phyloP scores from a whole-genome alignment of 1,140 invertebrate species.

The Procambarus clarkii region DNA sequence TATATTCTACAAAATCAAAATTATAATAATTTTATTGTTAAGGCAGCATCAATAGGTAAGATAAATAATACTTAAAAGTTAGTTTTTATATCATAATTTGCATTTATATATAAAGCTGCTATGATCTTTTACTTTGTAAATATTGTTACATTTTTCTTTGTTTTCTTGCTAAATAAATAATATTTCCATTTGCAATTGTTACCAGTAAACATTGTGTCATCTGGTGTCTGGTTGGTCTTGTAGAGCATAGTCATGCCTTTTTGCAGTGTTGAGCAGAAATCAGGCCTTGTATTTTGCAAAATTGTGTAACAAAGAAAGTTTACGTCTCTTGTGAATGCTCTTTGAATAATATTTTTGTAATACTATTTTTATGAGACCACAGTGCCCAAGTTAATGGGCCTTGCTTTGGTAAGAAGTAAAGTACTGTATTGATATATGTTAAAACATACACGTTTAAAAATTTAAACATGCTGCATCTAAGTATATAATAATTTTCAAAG shows the following conservation, averaged over 20 bases:
- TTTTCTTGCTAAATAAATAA: background rate
- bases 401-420: constrained; percentile 1
- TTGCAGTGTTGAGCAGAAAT: background rate
- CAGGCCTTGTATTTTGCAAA: constrained; percentile 20
- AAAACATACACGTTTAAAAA: background rate
- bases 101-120: background rate
- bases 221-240: constrained; percentile 40
- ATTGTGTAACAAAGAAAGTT: background rate
- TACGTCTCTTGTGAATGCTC: constrained; percentile 31
- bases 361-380: constrained; percentile 39
- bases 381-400: constrained; percentile 1
- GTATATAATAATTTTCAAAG: constrained; percentile 7
- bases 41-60: background rate
- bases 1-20: background rate
- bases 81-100: background rate
- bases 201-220: background rate
- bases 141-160: background rate
- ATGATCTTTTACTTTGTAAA: background rate
- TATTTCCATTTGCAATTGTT: background rate
- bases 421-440: background rate
- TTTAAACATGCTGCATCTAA: background rate
- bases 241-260: constrained; percentile 45
- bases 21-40: background rate
- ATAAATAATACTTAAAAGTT: background rate
- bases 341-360: constrained; percentile 53